phyloP scores from a whole-genome alignment of 1,140 invertebrate genomes.

The Eumeta japonica region DNA sequence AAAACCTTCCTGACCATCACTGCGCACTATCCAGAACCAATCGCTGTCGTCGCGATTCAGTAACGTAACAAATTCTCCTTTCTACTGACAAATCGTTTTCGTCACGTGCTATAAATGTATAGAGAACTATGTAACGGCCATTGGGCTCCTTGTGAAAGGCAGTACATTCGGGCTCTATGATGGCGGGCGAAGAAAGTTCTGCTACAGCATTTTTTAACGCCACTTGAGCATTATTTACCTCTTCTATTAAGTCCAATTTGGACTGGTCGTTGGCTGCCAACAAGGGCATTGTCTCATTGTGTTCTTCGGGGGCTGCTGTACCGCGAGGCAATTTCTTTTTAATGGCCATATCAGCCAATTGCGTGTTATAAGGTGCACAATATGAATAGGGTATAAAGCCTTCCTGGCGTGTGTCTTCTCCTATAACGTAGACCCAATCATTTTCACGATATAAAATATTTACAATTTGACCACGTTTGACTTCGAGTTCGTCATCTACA shows the following conservation, averaged over 20 bases:
- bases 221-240: not conserved
- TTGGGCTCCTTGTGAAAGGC: conserved; percentile 91
- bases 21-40: conserved; percentile 93
- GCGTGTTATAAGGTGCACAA: conserved; percentile 79
- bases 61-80: conserved; percentile 90
- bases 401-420: conserved; percentile 82
- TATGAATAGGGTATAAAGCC: conserved; percentile 95
- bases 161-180: conserved; percentile 6
- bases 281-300: not conserved
- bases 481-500: conserved; percentile 90
- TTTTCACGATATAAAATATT: conserved; percentile 93
- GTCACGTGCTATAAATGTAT: conserved; percentile 88
- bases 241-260: not conserved
- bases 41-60: conserved; percentile 91
- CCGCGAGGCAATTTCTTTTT: conserved; percentile 79
- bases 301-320: conserved; percentile 68
- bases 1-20: conserved; percentile 92
- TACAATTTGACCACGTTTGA: conserved; percentile 75
- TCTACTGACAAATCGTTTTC: conserved; percentile 94
- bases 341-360: conserved; percentile 54
- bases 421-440: conserved; percentile 95
- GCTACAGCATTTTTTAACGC: not conserved
- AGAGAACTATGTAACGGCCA: conserved; percentile 87
- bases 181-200: not conserved
- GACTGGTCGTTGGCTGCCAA: not conserved